Base-by-base conservation (phyloP, 2,797 vertebrate species). In the Odontamblyopus lacepedii region DNA sequence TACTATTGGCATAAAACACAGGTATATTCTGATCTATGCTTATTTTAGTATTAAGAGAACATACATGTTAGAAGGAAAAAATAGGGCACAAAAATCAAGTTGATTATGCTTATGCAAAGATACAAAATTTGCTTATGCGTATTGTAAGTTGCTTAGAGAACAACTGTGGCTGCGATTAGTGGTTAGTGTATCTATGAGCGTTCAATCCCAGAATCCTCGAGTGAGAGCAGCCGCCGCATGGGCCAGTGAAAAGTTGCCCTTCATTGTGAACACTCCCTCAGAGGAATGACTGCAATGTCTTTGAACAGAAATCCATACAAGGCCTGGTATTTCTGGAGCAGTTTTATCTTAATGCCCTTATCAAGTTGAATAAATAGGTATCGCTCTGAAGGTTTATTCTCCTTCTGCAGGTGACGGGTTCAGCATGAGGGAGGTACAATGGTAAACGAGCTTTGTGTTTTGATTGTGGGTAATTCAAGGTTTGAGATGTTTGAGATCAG, bases 281-380 rank as follows among this genome's bases (percentile, higher is more conserved):
- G 53, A 86, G 82, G 80, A 90, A 90, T 89, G 85, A 84, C 80
- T 72, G 85, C 76, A 81, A 88, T 87, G 83, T 76, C 73, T 89
- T 83, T 79, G 65, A 84, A 77, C 77, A 75, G 75, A 81, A 70
- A 84, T 41, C 87, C 90, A 74, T 88, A 92, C 69, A 91, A 88
- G 89, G 88, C 48, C 16, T 82, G 86, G 80, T 81, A 85, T 90
- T 87, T 77, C 64, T 71, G 76, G 84, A 67, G 61, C 19, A 63
- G 60, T 68, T 75, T 84, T 86, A 89, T 89, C 84, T 65, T 38
- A 72, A 64, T 38, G 59, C 4, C 35, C 77, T 78, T 75, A 81
- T 89, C 82, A 70, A 59, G 51, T 72, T 53, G 71, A 82, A 80
- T 67, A 81, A 76, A 81, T 66, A 76, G 30, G 48, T 15, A 56